Conservation (phyloP, 53 echinoderm and acorn worm genomes). For the Hippasteria phrygiana region DNA sequence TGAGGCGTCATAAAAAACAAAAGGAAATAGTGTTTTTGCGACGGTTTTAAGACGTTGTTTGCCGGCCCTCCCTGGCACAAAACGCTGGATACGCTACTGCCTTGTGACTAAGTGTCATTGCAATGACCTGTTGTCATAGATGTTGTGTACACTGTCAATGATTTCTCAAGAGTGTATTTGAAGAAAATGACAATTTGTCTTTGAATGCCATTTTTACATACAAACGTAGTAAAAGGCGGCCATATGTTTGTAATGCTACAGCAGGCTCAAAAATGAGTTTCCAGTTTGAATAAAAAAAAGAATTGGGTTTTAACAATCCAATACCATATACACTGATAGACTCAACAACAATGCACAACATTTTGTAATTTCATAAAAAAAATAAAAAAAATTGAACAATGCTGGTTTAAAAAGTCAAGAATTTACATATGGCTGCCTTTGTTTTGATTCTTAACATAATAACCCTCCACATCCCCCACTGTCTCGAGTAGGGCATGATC, state of each 20-base stretch:
- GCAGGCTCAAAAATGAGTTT: neutral
- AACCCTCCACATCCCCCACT: constrained; percentile 13
- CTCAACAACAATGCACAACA: too few relatives aligned
- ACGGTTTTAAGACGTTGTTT: too few relatives aligned
- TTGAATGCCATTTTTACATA: too few relatives aligned
- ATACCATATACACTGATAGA: too few relatives aligned
- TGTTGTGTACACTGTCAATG: neutral
- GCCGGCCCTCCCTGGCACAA: too few relatives aligned
- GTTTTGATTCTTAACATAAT: constrained; percentile 8
- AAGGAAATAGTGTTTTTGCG: too few relatives aligned
- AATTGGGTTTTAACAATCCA: too few relatives aligned
- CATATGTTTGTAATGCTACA: neutral
- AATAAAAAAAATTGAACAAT: neutral
- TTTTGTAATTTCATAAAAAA: neutral
- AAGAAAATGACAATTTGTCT: neutral
- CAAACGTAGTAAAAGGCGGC: neutral
- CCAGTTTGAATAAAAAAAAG: neutral
- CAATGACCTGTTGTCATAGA: neutral
- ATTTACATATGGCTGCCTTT: constrained; percentile 15
- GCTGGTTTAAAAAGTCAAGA: neutral
- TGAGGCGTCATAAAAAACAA: too few relatives aligned
- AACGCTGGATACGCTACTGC: too few relatives aligned
- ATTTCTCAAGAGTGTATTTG: neutral
- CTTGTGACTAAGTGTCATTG: too few relatives aligned
- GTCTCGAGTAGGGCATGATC: constrained; percentile 22